These are phyloP conservation scores for Phodopus roborovskii DNA, from an alignment of 2,113 vertebrate genomes.

Conservation along the genomic window DNA sequence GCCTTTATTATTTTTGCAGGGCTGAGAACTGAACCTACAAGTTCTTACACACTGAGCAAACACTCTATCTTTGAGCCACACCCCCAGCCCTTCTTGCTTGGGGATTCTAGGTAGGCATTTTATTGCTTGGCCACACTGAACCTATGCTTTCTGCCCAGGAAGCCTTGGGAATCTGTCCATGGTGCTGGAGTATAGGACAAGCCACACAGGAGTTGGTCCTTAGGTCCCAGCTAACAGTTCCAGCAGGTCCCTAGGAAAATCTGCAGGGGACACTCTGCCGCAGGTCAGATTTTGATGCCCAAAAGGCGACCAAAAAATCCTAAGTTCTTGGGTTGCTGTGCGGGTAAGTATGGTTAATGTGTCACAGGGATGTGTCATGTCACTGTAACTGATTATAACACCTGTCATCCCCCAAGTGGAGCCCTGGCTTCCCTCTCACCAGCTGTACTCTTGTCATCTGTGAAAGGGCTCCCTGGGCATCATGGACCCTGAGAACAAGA, in stretches of 20 bases:
- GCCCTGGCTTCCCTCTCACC: not conserved
- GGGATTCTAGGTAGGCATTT: not conserved
- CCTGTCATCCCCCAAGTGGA: too few relatives aligned
- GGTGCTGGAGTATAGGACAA: not conserved
- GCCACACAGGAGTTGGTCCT: not conserved
- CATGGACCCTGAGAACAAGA: not conserved
- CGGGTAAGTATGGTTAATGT: fast-evolving
- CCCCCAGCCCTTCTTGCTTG: not conserved
- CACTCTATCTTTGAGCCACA: not conserved
- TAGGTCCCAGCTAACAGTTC: not conserved
- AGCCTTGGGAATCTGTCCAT: not conserved
- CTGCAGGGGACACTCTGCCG: not conserved
- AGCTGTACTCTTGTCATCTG: not conserved
- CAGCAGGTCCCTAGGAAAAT: not conserved
- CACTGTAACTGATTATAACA: not conserved
- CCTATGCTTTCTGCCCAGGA: not conserved
- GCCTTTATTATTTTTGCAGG: not conserved
- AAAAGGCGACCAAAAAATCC: not conserved
- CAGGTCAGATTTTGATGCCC: not conserved
- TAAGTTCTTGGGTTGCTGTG: not conserved
- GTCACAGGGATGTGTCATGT: not conserved
- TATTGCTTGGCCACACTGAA: not conserved
- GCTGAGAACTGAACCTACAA: not conserved
- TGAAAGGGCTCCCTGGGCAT: not conserved
- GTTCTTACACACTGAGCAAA: not conserved